Base-by-base conservation (phyloP, 2,888 invertebrate species). In the Chymomyza procnemis region DNA sequence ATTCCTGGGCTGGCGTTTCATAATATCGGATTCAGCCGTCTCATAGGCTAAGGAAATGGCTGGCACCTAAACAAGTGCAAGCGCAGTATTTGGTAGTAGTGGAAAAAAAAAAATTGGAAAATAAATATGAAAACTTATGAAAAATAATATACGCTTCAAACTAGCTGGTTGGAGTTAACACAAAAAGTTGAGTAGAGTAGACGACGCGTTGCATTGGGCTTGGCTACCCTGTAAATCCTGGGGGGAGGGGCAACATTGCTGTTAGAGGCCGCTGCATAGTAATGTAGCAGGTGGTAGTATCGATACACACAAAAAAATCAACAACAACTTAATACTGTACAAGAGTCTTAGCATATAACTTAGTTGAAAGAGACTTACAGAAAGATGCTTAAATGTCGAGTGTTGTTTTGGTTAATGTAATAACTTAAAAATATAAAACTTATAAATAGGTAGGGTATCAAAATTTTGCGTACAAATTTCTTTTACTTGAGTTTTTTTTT, bases 1-100 rank as follows among this genome's bases (percentile, higher is more conserved):
- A 93, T 98, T 96, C 95, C 98, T 95, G 92, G 98, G 98, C 93
- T 96, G 96, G 93, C 98, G 95, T 95, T 97, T 97, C 98, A 98
- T 98, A 93, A 98, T 98, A 95, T 98, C 98, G 93, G 96, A 97
- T 94, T 98, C 98, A 92, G 97, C 97, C 93, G 96, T 96, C 94
- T 98, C 97, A 94, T 98, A 98, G 93, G 98, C 97, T 94, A 98
- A 94, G 93, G 97, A 97, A 93, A 98, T 98, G 93, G 97, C 97
- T 92, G 98, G 98, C 93, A 97, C 96, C 97, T 96, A 93, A 75
- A 66, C 66, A n/a, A n/a, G 85, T 77, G 78, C 85, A 62, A 85
- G 68, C 77, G 67, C 41, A 52, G 46, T 57, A 50, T 60, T 69
- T 62, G 64, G 72, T 68, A 58, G 70, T 67, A 70, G 66, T 71